A percentile compares a stretch with the other conserved stretches of the same genome.
Conservation (phyloP, 1,140 invertebrate species). For the Pygmarrhopalites habei region DNA sequence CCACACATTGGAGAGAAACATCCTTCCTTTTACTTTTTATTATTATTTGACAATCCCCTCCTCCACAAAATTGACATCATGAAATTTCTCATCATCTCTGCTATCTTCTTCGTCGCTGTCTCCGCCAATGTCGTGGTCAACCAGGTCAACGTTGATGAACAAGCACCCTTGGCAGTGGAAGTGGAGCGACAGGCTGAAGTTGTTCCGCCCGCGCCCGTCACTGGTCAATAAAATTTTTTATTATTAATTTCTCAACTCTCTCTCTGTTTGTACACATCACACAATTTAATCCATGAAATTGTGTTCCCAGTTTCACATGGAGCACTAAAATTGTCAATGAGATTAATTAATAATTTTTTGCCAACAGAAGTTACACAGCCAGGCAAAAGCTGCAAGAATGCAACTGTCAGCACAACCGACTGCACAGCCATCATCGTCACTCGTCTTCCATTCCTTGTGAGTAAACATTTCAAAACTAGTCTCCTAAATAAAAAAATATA, state of each 20-base stretch:
- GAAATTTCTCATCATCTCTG: background rate
- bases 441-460: slow-evolving; percentile 13
- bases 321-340: too few species aligned
- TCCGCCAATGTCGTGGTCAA: background rate
- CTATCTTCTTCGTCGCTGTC: background rate
- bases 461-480: too few species aligned
- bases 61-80: background rate
- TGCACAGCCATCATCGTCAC: slow-evolving; percentile 14
- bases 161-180: background rate
- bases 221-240: too few species aligned
- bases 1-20: too few species aligned
- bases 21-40: too few species aligned
- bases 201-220: too few species aligned
- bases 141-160: background rate
- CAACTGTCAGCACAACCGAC: background rate
- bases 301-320: too few species aligned
- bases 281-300: too few species aligned
- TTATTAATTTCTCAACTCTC: too few species aligned
- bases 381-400: background rate
- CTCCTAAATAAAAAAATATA: too few species aligned
- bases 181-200: background rate
- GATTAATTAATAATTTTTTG: too few species aligned
- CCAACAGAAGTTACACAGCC: background rate
- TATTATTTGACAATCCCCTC: background rate
- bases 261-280: too few species aligned